These are phyloP conservation scores for Euleptes europaea DNA, from an alignment of 2,113 vertebrate genomes.

Conservation along the genomic window DNA sequence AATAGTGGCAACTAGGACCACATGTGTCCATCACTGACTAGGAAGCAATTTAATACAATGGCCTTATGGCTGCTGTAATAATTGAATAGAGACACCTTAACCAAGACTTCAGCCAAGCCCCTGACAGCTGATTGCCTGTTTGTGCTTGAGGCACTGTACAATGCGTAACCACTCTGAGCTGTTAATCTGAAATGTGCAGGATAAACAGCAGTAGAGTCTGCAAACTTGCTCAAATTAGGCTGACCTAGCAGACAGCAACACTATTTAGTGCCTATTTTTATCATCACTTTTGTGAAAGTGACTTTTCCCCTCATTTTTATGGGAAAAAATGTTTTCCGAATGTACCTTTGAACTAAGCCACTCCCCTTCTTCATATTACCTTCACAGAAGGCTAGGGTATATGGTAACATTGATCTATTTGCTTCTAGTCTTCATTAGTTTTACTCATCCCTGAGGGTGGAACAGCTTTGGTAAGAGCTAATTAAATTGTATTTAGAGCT, in stretches of 20 bases:
- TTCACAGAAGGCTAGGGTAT: constrained; percentile 62
- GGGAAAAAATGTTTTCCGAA: constrained; percentile 53
- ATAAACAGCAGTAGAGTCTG: constrained; percentile 25
- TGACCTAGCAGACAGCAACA: constrained; percentile 18
- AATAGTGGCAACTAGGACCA: neutral
- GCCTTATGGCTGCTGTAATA: accelerated
- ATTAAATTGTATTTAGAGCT: constrained; percentile 78
- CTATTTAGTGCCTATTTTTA: constrained; percentile 19
- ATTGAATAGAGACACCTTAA: accelerated
- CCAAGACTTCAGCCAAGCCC: neutral
- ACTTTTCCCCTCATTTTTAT: constrained; percentile 28
- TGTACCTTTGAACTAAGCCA: constrained; percentile 47
- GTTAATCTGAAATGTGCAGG: neutral
- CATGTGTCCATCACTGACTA: neutral
- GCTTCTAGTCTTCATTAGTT: constrained; percentile 74
- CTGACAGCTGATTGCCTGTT: accelerated
- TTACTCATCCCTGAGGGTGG: constrained; percentile 72
- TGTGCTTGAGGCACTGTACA: accelerated
- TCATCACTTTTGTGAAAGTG: constrained; percentile 50
- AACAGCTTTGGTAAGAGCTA: constrained; percentile 73
- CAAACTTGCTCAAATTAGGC: neutral
- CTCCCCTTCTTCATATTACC: constrained; percentile 51
- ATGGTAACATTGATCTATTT: constrained; percentile 65
- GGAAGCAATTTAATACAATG: neutral
- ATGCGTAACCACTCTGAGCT: accelerated